Evolutionary conservation across 2,888 invertebrate species (phyloP).

Genomic region (Amblyteles armatorius): DNA sequence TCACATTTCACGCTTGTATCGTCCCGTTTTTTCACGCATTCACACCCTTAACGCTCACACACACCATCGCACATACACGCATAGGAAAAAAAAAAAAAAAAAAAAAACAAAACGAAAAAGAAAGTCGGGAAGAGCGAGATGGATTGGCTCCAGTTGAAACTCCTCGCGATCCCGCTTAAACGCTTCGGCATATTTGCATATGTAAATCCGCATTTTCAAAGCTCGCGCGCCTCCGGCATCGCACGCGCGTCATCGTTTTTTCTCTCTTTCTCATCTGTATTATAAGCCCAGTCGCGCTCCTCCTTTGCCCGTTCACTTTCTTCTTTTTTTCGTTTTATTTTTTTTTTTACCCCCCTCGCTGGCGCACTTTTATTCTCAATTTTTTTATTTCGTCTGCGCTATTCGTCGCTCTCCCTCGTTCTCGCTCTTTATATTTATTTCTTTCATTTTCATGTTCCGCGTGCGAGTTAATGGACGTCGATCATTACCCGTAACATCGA

Average conservation of each 20-base stretch:
- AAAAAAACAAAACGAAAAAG: slow-evolving; percentile 16
- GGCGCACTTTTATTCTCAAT: slow-evolving; percentile 57
- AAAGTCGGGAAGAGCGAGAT: slow-evolving; percentile 48
- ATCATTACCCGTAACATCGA: slow-evolving; percentile 73
- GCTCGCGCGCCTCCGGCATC: slow-evolving; percentile 64
- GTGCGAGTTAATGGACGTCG: slow-evolving; percentile 76
- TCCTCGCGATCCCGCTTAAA: slow-evolving; percentile 68
- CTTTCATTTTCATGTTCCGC: slow-evolving; percentile 45
- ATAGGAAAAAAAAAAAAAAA: slow-evolving; percentile 18
- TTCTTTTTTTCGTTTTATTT: slow-evolving; percentile 27
- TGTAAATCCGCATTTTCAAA: slow-evolving; percentile 71
- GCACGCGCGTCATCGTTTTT: slow-evolving; percentile 59
- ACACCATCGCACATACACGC: background rate
- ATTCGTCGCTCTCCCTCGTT: slow-evolving; percentile 28
- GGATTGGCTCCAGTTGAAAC: slow-evolving; percentile 61
- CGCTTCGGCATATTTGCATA: slow-evolving; percentile 72
- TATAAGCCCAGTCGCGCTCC: slow-evolving; percentile 27
- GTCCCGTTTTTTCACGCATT: slow-evolving; percentile 37
- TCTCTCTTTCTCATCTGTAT: slow-evolving; percentile 46
- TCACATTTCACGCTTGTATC: slow-evolving; percentile 43
- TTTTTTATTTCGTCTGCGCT: slow-evolving; percentile 13
- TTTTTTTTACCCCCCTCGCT: slow-evolving; percentile 34
- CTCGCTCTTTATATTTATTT: slow-evolving; percentile 51
- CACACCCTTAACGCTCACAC: slow-evolving; percentile 9
- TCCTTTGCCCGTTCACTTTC: slow-evolving; percentile 65